phyloP scores from a whole-genome alignment of 2,797 vertebrate genomes.

The Cheirogaleus major region DNA sequence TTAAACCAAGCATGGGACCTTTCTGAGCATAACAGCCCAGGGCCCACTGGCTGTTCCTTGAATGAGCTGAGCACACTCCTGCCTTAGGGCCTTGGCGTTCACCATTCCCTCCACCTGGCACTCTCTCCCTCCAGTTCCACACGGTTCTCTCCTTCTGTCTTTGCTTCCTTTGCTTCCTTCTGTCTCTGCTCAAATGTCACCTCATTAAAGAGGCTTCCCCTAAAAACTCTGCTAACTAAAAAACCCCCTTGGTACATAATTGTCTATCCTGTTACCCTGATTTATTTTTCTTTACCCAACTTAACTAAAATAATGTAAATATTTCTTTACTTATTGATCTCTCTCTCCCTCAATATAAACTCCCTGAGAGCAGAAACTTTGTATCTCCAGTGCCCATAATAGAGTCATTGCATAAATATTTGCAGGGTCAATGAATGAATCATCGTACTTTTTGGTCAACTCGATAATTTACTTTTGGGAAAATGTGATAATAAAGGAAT shows the following conservation, averaged over 20 bases:
- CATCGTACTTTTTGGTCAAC: background rate
- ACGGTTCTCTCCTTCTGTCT: background rate
- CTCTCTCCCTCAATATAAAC: background rate
- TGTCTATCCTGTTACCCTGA: background rate
- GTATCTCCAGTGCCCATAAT: background rate
- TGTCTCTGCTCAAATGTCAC: background rate
- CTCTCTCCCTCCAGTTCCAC: background rate
- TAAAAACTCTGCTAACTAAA: background rate
- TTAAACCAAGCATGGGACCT: background rate
- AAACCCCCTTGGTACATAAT: background rate
- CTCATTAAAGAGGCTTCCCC: background rate
- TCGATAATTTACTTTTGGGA: background rate
- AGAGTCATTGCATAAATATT: background rate
- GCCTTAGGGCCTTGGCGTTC: background rate
- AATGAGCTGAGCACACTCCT: background rate
- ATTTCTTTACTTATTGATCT: background rate
- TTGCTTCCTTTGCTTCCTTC: background rate
- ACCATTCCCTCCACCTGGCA: background rate
- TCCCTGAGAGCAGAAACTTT: background rate
- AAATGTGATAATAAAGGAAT: background rate
- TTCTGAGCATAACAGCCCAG: background rate
- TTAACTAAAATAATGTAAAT: background rate
- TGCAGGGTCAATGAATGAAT: background rate
- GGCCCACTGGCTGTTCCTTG: background rate
- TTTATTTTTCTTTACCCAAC: background rate